A percentile compares a stretch with the other conserved stretches of the same genome.
These are phyloP conservation scores for Melanostoma mellinum DNA, from an alignment of 2,888 invertebrate species.

Conservation along the genomic window DNA sequence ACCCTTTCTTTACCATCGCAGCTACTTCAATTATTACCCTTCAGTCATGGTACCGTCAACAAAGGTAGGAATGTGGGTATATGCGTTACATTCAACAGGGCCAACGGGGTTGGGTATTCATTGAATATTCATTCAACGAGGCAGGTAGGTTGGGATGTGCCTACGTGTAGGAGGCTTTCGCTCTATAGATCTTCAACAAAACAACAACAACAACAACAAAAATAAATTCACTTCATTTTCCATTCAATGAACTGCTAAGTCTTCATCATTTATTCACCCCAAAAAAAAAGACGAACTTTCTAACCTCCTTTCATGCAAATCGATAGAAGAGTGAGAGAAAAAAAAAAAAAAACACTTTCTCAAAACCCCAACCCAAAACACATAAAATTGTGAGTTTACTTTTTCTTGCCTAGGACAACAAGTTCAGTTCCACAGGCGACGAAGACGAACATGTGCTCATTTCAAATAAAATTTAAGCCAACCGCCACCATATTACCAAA, in stretches of 20 bases:
- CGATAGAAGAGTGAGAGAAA: not conserved
- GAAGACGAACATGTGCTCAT: conserved; percentile 54
- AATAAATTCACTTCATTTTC: conserved; percentile 55
- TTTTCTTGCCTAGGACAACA: conserved; percentile 48
- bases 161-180: too few species aligned
- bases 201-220: conserved; percentile 7
- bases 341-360: not conserved
- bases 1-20: too few species aligned
- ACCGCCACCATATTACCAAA: conserved; percentile 34
- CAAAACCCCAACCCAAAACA: not conserved
- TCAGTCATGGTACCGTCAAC: too few species aligned
- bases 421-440: conserved; percentile 12
- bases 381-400: conserved; percentile 30
- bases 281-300: conserved; percentile 5
- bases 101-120: too few species aligned
- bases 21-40: too few species aligned
- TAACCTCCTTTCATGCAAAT: not conserved
- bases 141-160: not conserved
- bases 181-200: not conserved
- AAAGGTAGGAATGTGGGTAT: too few species aligned
- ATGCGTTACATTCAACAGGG: too few species aligned
- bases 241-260: conserved; percentile 62
- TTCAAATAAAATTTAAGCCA: conserved; percentile 30
- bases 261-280: conserved; percentile 49
- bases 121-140: not conserved